phyloP scores from a whole-genome alignment of 2,113 vertebrate genomes.

The Tretioscincus oriximinensis region DNA sequence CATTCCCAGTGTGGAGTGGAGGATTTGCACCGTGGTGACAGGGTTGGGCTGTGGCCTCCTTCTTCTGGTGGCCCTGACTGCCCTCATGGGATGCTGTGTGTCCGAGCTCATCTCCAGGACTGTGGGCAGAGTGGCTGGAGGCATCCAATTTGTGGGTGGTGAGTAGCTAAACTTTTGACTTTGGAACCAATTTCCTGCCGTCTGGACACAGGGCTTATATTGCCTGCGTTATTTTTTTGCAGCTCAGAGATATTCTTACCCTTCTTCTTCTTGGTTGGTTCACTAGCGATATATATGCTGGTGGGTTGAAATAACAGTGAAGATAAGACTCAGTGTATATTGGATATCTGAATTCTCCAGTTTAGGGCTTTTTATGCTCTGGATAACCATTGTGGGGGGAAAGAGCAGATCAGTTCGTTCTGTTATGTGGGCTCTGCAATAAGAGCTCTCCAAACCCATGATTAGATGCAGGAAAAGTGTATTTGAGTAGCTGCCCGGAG shows the following conservation, averaged over 20 bases:
- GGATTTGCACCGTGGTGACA: conserved; percentile 91
- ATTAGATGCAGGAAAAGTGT: not conserved
- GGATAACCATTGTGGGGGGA: not conserved
- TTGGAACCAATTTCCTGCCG: not conserved
- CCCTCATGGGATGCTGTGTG: conserved; percentile 96
- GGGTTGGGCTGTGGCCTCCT: conserved; percentile 95
- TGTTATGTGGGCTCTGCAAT: conserved; percentile 13
- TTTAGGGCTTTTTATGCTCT: not conserved
- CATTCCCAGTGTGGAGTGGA: conserved; percentile 93
- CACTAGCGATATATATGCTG: not conserved
- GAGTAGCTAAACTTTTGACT: conserved; percentile 64
- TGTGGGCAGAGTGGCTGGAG: conserved; percentile 92
- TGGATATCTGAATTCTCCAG: not conserved
- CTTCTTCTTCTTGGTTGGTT: not conserved
- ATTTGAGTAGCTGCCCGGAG: not conserved
- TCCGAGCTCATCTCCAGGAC: conserved; percentile 96
- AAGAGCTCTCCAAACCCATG: not conserved
- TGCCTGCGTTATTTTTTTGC: not conserved
- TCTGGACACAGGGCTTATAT: not conserved
- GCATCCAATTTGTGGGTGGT: conserved; percentile 96
- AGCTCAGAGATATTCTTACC: not conserved
- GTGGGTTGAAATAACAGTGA: not conserved
- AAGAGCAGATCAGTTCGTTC: conserved; percentile 41
- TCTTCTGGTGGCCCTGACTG: conserved; percentile 91
- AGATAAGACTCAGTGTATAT: not conserved